Conservation (phyloP, 2,888 invertebrate genomes). For the Drosophila planitibia region DNA sequence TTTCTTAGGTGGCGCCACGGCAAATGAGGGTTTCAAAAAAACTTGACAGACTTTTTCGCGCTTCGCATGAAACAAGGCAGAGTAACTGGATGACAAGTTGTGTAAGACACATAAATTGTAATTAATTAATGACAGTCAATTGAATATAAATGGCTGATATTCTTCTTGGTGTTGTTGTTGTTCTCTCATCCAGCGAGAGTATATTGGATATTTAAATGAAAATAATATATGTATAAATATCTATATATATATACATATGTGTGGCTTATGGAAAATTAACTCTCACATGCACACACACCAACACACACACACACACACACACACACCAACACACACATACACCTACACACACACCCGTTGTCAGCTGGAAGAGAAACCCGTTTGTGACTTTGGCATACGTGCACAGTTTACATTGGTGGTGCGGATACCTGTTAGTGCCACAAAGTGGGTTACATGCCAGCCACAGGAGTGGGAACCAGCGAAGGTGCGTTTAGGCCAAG, state of each 20-base stretch:
- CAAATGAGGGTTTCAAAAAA: conserved; percentile 37
- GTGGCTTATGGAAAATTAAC: conserved; percentile 41
- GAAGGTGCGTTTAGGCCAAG: conserved; percentile 58
- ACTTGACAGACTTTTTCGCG: conserved; percentile 42
- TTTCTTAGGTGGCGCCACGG: conserved; percentile 50
- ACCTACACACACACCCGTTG: not conserved
- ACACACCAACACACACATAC: not conserved
- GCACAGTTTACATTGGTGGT: conserved; percentile 29
- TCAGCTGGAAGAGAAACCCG: conserved; percentile 51
- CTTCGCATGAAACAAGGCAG: conserved; percentile 24
- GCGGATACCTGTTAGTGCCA: conserved; percentile 39
- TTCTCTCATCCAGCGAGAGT: not conserved
- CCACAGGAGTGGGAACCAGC: conserved; percentile 15
- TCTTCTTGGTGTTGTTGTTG: not conserved
- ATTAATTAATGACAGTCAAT: conserved; percentile 39
- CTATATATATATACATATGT: not conserved
- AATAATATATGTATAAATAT: not conserved
- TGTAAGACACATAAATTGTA: conserved; percentile 30
- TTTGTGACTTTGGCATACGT: conserved; percentile 64
- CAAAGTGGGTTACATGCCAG: conserved; percentile 13
- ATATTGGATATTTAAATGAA: not conserved
- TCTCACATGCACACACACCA: conserved; percentile 15
- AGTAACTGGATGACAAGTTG: conserved; percentile 34
- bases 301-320: not conserved
- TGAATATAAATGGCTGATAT: conserved; percentile 17